Evolutionary conservation across 2,888 invertebrate species (phyloP).

Genomic region (Cheilosia vernalis): DNA sequence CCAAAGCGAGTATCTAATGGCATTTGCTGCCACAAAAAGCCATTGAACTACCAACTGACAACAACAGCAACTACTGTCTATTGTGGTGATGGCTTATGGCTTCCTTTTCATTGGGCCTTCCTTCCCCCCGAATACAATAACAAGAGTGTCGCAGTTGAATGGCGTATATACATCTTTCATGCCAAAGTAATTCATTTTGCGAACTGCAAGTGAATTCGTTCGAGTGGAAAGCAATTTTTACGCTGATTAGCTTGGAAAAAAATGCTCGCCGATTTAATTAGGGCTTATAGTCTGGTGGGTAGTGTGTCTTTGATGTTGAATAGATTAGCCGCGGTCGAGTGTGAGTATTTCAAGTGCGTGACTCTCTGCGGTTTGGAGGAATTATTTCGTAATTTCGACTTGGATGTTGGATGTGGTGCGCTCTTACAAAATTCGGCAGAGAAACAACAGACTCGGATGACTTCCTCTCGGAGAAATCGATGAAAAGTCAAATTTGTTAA

Average conservation of each 20-base stretch:
- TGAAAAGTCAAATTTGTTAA: not conserved
- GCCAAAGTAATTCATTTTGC: constrained; percentile 49
- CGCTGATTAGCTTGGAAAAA: constrained; percentile 56
- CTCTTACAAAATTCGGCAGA: constrained; percentile 24
- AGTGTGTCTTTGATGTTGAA: constrained; percentile 38
- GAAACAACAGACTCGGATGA: too few species aligned
- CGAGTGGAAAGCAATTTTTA: constrained; percentile 71
- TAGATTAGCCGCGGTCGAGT: constrained; percentile 65
- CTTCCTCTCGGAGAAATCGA: not conserved
- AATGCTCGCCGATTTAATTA: constrained; percentile 62
- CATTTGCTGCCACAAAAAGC: constrained; percentile 31
- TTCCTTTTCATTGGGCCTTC: constrained; percentile 17
- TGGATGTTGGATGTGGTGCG: not conserved
- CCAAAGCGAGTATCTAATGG: constrained; percentile 32
- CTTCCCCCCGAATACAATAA: constrained; percentile 23
- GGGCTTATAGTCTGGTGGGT: constrained; percentile 26
- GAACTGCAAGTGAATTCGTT: constrained; percentile 48
- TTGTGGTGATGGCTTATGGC: constrained; percentile 23
- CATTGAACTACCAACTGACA: constrained; percentile 52
- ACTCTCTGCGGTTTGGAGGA: not conserved
- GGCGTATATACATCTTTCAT: constrained; percentile 34
- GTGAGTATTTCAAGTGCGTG: constrained; percentile 52
- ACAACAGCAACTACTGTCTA: constrained; percentile 14
- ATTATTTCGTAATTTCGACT: constrained; percentile 43
- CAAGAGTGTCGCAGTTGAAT: constrained; percentile 56